Percentiles rank a stretch among this genome's conserved stretches.
Evolutionary conservation across 2,888 invertebrate species (phyloP).

Genomic region (Hypsopygia costalis): DNA sequence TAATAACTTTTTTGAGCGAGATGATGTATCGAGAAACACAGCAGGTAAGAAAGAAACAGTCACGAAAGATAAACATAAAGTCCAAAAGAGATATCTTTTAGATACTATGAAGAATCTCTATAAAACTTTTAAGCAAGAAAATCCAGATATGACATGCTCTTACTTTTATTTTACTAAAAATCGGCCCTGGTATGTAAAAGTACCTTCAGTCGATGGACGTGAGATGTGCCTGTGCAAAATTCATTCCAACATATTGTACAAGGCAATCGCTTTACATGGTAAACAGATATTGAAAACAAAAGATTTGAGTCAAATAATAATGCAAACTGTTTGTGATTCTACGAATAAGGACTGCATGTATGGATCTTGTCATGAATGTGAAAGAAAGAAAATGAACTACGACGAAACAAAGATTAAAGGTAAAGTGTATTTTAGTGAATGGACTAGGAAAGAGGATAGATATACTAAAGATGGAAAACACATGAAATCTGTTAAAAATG

Average conservation of each 20-base stretch:
- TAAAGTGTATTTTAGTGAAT: slow-evolving; percentile 15
- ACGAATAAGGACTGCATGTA: not conserved
- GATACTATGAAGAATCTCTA: slow-evolving; percentile 19
- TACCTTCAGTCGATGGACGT: slow-evolving; percentile 16
- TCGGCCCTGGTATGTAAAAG: slow-evolving; percentile 18
- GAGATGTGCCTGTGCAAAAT: slow-evolving; percentile 21
- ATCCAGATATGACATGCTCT: slow-evolving; percentile 17
- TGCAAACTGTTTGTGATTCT: not conserved
- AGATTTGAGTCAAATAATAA: not conserved
- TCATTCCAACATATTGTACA: slow-evolving; percentile 4
- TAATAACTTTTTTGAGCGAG: slow-evolving; percentile 16
- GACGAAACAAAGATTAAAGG: slow-evolving; percentile 6
- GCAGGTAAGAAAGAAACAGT: slow-evolving; percentile 22
- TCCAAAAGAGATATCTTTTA: slow-evolving; percentile 19
- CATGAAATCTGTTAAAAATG: slow-evolving; percentile 14
- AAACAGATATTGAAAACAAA: not conserved
- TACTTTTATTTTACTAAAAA: slow-evolving; percentile 21
- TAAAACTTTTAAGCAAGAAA: slow-evolving; percentile 18
- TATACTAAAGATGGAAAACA: slow-evolving; percentile 15
- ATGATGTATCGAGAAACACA: too few species aligned
- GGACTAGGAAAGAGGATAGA: slow-evolving; percentile 16
- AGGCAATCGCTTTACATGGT: not conserved
- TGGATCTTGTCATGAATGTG: not conserved
- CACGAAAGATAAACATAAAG: slow-evolving; percentile 14
- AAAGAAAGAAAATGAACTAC: not conserved